These are phyloP conservation scores for Gymnothorax reevesii DNA, from an alignment of 2,797 vertebrate species.

Conservation along the genomic window DNA sequence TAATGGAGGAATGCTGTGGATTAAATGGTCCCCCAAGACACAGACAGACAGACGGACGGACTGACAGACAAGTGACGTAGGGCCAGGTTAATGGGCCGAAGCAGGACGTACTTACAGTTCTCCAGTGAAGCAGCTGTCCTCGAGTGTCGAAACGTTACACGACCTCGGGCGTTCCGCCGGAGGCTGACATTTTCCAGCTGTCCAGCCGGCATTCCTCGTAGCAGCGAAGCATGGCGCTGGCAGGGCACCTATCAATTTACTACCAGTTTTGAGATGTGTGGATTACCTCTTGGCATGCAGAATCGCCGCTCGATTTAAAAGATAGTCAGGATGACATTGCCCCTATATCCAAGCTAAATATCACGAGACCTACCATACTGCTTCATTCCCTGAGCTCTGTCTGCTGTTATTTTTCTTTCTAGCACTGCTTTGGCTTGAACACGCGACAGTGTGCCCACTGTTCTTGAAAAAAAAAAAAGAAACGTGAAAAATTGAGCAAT, in stretches of 20 bases:
- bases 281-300: not conserved
- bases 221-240: not conserved
- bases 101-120: slow-evolving; percentile 36
- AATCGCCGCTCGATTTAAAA: not conserved
- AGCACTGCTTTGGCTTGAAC: not conserved
- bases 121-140: slow-evolving; percentile 28
- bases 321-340: not conserved
- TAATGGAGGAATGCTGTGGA: slow-evolving; percentile 35
- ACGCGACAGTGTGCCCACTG: slow-evolving; percentile 20
- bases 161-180: slow-evolving; percentile 38
- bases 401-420: not conserved
- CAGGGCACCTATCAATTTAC: not conserved
- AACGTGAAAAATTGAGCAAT: slow-evolving; percentile 12
- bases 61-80: slow-evolving; percentile 4
- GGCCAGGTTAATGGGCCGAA: slow-evolving; percentile 24
- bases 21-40: slow-evolving; percentile 22
- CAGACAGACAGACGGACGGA: slow-evolving; percentile 14
- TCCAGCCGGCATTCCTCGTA: not conserved
- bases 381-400: not conserved
- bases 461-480: not conserved
- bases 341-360: not conserved
- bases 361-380: not conserved
- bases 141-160: slow-evolving; percentile 28
- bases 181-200: slow-evolving; percentile 26
- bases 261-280: not conserved